Conservation (phyloP, 2,888 invertebrate genomes). For the Volucella bombylans region DNA sequence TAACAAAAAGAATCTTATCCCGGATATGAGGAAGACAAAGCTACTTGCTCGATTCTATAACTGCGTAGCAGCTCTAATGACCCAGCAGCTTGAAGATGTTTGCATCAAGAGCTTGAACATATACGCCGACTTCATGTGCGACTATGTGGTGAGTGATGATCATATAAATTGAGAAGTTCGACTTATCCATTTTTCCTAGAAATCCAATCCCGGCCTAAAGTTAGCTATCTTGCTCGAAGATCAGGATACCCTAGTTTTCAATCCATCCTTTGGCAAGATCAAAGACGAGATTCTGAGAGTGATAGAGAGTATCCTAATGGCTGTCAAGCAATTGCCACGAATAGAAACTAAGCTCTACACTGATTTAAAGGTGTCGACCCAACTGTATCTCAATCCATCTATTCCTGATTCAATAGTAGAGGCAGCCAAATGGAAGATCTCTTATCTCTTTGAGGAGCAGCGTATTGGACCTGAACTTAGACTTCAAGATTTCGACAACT, state of each 20-base stretch:
- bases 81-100: conserved; percentile 91
- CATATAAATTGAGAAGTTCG: not conserved
- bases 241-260: conserved; percentile 86
- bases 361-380: conserved; percentile 78
- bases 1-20: conserved; percentile 86
- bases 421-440: conserved; percentile 85
- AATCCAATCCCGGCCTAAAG: conserved; percentile 87
- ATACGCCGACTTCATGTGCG: conserved; percentile 89
- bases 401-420: conserved; percentile 88
- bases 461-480: conserved; percentile 88
- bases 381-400: conserved; percentile 84
- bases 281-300: conserved; percentile 87
- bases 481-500: conserved; percentile 91
- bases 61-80: conserved; percentile 93
- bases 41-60: conserved; percentile 91
- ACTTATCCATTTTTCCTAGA: conserved; percentile 82
- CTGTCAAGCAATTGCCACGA: conserved; percentile 88
- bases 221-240: conserved; percentile 80
- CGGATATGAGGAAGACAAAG: conserved; percentile 86
- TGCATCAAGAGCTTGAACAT: conserved; percentile 91
- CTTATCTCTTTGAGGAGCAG: conserved; percentile 87
- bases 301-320: conserved; percentile 89
- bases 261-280: conserved; percentile 90
- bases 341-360: conserved; percentile 88
- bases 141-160: conserved; percentile 86